Evolutionary conservation across 2,797 vertebrate species (phyloP), one percentile per base, ranked within the genome.

Genomic region (Scomberomorus guttatus): DNA sequence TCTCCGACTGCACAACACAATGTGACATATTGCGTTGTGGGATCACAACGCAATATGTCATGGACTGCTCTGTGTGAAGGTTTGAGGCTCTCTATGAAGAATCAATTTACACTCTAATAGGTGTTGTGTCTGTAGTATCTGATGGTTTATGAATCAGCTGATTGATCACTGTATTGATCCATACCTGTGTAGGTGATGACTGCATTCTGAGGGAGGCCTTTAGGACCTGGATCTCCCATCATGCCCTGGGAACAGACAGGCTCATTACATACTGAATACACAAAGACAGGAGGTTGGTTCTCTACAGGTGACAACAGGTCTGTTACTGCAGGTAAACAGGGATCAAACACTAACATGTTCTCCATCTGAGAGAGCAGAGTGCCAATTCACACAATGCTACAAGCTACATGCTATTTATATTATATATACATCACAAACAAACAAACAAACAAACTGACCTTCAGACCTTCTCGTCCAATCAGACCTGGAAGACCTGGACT

Each of bases 401-500:
- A 27, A 55, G 24, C 14, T 52, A 12, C 22, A 22, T 2, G n/a
- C 14, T 22, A 0, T 14, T 29, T 44, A 29, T 14, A 5, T 54
- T 13, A 34, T n/a, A 27, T 9, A 24, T 44, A 9, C 1, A 18
- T 20, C 37, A 52, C 17, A 48, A 10, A 56, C 3, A 39, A 12
- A 66, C 12, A 32, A 10, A 29, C 42, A 44, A 18, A 39, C 32
- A 46, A 13, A 89, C 90, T 72, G 12, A 95, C 94, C 93, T 93
- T 94, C 0, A 65, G 84, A 39, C 94, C 94, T 14, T 93, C 89
- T 75, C 63, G 90, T 51, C 94, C 94, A 67, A 94, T 94, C 64
- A 95, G 86, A 80, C 94, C 94, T 12, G 93, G 94, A n/a, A 94
- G 91, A 57, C 94, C 94, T 17, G 78, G 73, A 70, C 57, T 89